Percentiles rank a stretch among this genome's conserved stretches.
phyloP scores from a whole-genome alignment of 2,797 vertebrate species.

The Miichthys miiuy region DNA sequence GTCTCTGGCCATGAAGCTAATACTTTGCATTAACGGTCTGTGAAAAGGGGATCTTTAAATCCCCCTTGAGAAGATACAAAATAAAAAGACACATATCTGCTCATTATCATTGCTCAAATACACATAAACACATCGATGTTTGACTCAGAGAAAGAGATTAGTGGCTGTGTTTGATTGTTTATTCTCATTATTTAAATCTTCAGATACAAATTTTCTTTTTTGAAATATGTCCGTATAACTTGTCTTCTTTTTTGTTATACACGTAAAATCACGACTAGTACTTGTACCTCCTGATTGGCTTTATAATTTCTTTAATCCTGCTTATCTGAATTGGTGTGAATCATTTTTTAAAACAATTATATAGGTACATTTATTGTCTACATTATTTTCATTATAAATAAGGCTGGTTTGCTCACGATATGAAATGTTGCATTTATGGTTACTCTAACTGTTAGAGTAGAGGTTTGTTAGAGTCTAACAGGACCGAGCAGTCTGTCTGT shows the following conservation, averaged over 20 bases:
- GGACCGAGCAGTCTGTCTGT: not conserved
- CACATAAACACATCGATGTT: not conserved
- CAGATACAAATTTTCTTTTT: not conserved
- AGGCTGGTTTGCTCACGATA: not conserved
- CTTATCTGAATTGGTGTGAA: not conserved
- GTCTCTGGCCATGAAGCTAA: constrained; percentile 35
- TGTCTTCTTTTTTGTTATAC: not conserved
- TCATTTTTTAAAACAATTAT: not conserved
- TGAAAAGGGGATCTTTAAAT: constrained; percentile 49
- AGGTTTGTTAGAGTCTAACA: no score
- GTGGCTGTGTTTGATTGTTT: not conserved
- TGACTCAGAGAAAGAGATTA: not conserved
- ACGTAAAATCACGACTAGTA: not conserved
- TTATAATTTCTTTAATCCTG: not conserved
- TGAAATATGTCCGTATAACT: not conserved
- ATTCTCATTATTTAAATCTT: not conserved
- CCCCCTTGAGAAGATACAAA: constrained; percentile 21
- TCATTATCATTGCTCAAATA: constrained; percentile 28
- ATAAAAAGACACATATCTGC: constrained; percentile 16
- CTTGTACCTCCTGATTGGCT: not conserved
- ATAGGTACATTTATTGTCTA: not conserved
- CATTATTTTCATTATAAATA: not conserved
- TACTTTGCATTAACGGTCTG: constrained; percentile 38
- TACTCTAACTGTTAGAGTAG: no score
- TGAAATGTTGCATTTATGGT: not conserved